Evolutionary conservation across 2,113 vertebrate species (phyloP).

Genomic region (Astur gentilis): DNA sequence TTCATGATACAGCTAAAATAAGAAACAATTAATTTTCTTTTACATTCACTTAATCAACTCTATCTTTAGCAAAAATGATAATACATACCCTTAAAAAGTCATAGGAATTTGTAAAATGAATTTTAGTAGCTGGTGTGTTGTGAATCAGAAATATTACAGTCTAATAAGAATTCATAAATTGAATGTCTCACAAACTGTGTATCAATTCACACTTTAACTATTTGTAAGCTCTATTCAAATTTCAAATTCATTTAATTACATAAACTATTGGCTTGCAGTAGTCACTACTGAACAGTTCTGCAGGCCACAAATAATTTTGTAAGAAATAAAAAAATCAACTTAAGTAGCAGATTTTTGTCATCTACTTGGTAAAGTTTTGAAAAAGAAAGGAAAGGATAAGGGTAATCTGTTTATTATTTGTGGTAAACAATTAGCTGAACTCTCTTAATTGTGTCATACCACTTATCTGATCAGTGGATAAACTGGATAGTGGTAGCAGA

Average conservation of each 20-base stretch:
- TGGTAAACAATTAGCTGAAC: background rate
- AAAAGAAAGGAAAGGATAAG: background rate
- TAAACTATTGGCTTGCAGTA: background rate
- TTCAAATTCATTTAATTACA: background rate
- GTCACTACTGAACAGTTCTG: background rate
- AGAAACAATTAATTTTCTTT: background rate
- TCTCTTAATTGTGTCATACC: background rate
- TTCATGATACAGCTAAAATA: background rate
- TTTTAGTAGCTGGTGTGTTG: background rate
- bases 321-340: background rate
- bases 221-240: background rate
- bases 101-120: background rate
- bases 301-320: background rate
- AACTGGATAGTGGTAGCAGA: background rate
- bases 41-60: background rate
- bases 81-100: background rate
- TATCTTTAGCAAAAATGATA: background rate
- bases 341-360: background rate
- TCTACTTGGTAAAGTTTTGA: background rate
- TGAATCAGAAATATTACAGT: background rate
- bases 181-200: background rate
- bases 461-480: background rate
- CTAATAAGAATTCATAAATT: background rate
- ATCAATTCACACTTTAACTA: background rate
- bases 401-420: background rate